phyloP scores from a whole-genome alignment of 2,113 vertebrate genomes.

The Dromiciops gliroides region DNA sequence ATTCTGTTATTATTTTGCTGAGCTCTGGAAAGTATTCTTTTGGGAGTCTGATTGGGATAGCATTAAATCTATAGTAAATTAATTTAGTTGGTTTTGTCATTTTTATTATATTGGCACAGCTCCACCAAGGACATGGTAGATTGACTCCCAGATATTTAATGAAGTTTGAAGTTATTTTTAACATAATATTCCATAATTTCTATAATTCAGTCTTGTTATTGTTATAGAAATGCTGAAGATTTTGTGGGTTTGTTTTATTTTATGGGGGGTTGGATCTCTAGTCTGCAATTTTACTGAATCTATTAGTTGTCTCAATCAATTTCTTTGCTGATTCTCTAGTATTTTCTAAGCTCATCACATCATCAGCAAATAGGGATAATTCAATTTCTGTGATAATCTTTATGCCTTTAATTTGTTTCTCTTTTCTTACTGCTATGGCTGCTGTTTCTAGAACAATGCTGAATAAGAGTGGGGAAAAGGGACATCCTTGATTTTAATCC shows the following conservation, averaged over 20 bases:
- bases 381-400: not conserved
- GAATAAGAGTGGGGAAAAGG: not conserved
- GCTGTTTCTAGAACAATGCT: not conserved
- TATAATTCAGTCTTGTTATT: not conserved
- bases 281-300: too few relatives aligned
- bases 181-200: not conserved
- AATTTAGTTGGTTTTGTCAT: not conserved
- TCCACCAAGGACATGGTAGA: not conserved
- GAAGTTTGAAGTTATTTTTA: not conserved
- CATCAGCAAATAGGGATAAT: not conserved
- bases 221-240: not conserved
- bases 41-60: not conserved
- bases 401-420: not conserved
- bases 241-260: not conserved
- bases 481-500: not conserved
- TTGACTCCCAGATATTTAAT: not conserved
- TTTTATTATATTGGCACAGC: not conserved
- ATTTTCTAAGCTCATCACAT: not conserved
- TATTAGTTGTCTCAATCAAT: not conserved
- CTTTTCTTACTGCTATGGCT: not conserved
- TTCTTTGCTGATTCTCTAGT: not conserved
- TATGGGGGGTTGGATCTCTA: not conserved
- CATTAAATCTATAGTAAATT: not conserved
- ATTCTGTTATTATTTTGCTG: not conserved
- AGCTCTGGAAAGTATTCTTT: not conserved